Conservation (phyloP, 2,113 vertebrate species). For the Xyliphius kryptos region DNA sequence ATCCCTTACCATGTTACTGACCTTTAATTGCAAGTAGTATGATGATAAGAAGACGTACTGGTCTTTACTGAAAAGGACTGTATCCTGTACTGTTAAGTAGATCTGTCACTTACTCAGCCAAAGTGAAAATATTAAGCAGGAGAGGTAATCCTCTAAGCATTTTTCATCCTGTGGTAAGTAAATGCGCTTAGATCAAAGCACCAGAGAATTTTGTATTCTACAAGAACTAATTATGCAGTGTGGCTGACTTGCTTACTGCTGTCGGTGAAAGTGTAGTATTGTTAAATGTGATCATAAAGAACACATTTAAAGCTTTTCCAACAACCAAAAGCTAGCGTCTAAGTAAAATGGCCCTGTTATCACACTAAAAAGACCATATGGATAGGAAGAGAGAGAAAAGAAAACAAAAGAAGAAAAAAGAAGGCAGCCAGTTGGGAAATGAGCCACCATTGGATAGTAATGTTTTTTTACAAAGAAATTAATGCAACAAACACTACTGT, state of each 20-base stretch:
- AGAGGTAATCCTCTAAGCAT: constrained; percentile 69
- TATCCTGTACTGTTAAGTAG: constrained; percentile 64
- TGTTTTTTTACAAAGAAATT: too few species aligned
- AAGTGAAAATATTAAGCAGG: constrained; percentile 28
- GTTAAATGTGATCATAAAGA: constrained; percentile 33
- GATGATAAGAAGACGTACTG: constrained; percentile 61
- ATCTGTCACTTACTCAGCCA: constrained; percentile 56
- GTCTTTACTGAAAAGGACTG: constrained; percentile 62
- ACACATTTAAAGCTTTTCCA: too few species aligned
- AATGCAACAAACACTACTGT: too few species aligned
- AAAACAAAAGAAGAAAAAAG: too few species aligned
- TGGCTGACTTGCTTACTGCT: constrained; percentile 43
- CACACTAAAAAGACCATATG: too few species aligned
- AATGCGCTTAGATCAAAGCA: constrained; percentile 67
- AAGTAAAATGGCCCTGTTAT: too few species aligned
- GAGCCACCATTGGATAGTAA: too few species aligned
- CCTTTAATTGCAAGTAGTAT: constrained; percentile 64
- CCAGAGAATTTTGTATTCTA: constrained; percentile 64
- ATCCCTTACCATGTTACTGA: constrained; percentile 59
- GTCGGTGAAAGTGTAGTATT: not conserved
- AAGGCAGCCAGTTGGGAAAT: too few species aligned
- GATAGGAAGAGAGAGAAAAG: too few species aligned
- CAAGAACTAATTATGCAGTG: constrained; percentile 68
- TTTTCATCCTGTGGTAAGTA: constrained; percentile 60
- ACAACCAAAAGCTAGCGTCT: too few species aligned